Base-by-base conservation (phyloP, 2,888 invertebrate genomes). In the Seira ritae region DNA sequence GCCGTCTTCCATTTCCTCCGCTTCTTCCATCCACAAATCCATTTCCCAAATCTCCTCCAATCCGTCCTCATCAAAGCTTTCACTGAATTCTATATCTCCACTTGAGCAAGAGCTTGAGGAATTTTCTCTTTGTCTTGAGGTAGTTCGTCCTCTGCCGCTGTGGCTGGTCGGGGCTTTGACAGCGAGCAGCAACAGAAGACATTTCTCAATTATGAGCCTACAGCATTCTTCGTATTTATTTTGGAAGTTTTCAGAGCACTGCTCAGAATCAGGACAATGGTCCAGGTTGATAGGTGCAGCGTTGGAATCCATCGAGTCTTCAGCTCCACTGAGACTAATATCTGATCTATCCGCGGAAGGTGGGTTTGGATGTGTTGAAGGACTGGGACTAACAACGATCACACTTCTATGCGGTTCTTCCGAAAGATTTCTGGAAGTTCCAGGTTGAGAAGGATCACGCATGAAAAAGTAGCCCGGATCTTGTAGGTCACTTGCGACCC, bases 121-220 rank as follows among this genome's bases (percentile, higher is more conserved):
- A 17, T 46, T 55, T 24, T 22, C 17, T 71, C 68, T 68, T 62
- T 71, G 70, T n/a, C 50, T 42, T 50, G 22, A 55, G 15, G 37
- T 12, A 2, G 70, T 55, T 55, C 8, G 19, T 80, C 42, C 42
- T 42, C 42, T 12, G 42, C 42, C 12, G 6, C 6, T 12, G 42
- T 42, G 42, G 12, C 42, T 8, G 0, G 88, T 90, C 79, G 90
- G 90, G 6, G 92, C 91, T 89, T 91, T 91, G 2, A 93, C 91
- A 81, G 91, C 92, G 46, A 92, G 90, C 42, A 93, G 88, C 23
- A 93, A 90, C 88, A 92, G 92, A 24, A 92, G 89, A 88, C 92
- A 92, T 84, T 92, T 90, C 69, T 91, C 90, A 66, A 93, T 89
- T 3, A 92, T 91, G 60, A 90, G 90, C 70, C 91, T 90, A 88